phyloP scores from a whole-genome alignment of 2,888 invertebrate species.

The Limnephilus auricula region DNA sequence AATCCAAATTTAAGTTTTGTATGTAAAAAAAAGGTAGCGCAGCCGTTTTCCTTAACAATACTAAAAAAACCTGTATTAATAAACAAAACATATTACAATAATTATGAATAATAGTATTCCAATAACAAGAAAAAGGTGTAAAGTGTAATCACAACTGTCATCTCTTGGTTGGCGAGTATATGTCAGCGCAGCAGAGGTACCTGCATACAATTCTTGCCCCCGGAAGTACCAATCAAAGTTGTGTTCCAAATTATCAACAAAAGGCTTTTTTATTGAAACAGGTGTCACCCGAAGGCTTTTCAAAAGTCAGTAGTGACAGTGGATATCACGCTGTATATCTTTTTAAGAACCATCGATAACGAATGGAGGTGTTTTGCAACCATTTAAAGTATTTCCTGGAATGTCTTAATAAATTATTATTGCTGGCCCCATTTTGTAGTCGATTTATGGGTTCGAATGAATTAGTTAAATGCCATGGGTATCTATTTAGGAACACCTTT shows the following conservation, averaged over 20 bases:
- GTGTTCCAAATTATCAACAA: slow-evolving; percentile 37
- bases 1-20: no score
- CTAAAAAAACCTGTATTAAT: no score
- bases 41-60: no score
- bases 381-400: neutral
- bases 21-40: no score
- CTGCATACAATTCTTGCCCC: neutral
- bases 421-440: neutral
- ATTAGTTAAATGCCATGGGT: neutral
- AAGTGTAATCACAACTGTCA: slow-evolving; percentile 7
- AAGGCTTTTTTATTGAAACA: slow-evolving; percentile 30
- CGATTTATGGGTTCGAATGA: neutral
- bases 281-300: slow-evolving; percentile 12
- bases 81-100: neutral
- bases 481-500: neutral
- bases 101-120: neutral
- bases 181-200: neutral
- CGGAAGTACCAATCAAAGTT: slow-evolving; percentile 50
- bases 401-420: neutral
- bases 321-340: neutral
- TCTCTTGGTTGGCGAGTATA: neutral
- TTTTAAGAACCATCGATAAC: neutral
- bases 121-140: neutral
- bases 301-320: neutral
- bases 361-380: slow-evolving; percentile 17